Evolutionary conservation across 2,113 vertebrate genomes (phyloP).

Genomic region (Paedocypris sp.): DNA sequence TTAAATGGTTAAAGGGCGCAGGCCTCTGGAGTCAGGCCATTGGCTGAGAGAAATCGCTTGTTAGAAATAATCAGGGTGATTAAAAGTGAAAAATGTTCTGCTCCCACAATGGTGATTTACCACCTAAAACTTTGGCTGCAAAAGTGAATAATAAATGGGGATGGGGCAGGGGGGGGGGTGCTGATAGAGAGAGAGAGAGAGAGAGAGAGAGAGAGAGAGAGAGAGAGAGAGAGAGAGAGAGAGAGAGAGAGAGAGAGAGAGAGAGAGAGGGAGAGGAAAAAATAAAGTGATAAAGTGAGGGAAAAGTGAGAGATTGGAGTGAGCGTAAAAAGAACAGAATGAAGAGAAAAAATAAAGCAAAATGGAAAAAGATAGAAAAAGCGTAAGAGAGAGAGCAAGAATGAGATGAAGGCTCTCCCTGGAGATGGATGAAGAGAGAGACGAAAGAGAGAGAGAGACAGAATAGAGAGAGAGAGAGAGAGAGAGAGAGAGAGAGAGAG

Average conservation of each 20-base stretch:
- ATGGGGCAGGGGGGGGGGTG: too few species aligned
- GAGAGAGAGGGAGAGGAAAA: constrained; percentile 45
- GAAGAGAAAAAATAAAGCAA: too few species aligned
- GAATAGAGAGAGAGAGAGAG: too few species aligned
- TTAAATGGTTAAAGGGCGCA: constrained; percentile 8
- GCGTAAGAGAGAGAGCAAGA: constrained; percentile 45
- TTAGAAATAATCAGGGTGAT: constrained; percentile 89
- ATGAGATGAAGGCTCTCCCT: too few species aligned
- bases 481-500: too few species aligned
- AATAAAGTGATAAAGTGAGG: constrained; percentile 45
- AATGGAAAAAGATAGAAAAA: neutral
- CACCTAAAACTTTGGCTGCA: constrained; percentile 63
- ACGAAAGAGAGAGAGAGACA: constrained; percentile 13
- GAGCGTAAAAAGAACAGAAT: too few species aligned
- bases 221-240: constrained; percentile 46
- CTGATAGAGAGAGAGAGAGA: constrained; percentile 37
- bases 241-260: neutral
- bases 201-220: constrained; percentile 33
- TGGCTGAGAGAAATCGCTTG: constrained; percentile 52
- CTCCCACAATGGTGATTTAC: constrained; percentile 77
- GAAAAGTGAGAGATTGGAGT: neutral
- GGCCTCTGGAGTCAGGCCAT: constrained; percentile 24
- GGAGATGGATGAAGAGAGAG: too few species aligned
- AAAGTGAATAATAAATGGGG: constrained; percentile 33
- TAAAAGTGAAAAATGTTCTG: constrained; percentile 84